Percentiles rank a stretch among this genome's conserved stretches.
phyloP scores from a whole-genome alignment of 1,140 invertebrate genomes.

The Lordiphosa collinella region DNA sequence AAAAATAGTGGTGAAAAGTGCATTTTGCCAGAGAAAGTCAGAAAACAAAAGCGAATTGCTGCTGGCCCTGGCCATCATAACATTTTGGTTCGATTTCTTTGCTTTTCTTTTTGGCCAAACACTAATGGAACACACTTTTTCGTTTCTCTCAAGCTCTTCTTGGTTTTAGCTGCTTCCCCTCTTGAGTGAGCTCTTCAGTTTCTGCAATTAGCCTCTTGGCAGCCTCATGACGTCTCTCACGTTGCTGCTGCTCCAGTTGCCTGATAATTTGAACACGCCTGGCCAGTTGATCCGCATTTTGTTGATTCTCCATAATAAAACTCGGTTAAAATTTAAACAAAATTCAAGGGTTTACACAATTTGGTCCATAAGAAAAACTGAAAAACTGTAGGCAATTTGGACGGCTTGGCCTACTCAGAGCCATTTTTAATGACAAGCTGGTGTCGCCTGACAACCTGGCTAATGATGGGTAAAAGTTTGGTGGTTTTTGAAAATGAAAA shows the following conservation, averaged over 20 bases:
- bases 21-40: constrained; percentile 43
- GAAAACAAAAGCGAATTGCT: constrained; percentile 38
- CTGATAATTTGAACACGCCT: constrained; percentile 3
- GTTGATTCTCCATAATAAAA: no score
- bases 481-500: constrained; percentile 32
- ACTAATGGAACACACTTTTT: constrained; percentile 31
- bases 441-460: constrained; percentile 28
- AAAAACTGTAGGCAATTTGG: no score
- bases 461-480: constrained; percentile 53
- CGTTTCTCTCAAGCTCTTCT: background rate
- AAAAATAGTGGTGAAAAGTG: constrained; percentile 2
- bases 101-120: constrained; percentile 19
- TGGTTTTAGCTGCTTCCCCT: background rate
- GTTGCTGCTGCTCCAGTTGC: background rate
- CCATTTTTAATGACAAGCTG: constrained; percentile 67
- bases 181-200: background rate
- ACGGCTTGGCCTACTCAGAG: constrained; percentile 22
- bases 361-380: no score
- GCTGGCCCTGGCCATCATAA: constrained; percentile 1
- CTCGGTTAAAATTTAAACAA: no score
- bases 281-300: background rate
- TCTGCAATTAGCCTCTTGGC: background rate
- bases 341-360: no score
- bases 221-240: background rate
- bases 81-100: constrained; percentile 4